Evolutionary conservation across 64 coral and sea anemone species (phyloP).

Genomic region (Stichodactyla mertensii): DNA sequence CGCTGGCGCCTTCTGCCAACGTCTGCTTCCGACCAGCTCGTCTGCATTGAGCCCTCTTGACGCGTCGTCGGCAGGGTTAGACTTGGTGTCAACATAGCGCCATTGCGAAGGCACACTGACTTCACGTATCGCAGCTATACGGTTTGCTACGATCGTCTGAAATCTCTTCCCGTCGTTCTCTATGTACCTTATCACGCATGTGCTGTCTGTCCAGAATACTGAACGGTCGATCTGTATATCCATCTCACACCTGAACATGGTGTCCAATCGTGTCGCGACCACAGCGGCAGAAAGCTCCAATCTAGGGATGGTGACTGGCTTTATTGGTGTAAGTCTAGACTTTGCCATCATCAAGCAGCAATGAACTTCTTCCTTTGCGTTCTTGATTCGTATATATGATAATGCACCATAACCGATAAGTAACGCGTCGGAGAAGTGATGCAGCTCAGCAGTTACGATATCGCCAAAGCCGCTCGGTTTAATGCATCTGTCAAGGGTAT

Average conservation of each 20-base stretch:
- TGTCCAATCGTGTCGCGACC: no score
- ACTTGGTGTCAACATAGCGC: constrained; percentile 20
- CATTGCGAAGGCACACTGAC: not conserved
- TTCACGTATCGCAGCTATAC: constrained; percentile 23
- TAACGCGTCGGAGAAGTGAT: constrained; percentile 28
- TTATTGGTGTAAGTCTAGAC: no score
- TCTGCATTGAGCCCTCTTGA: not conserved
- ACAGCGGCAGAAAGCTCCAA: no score
- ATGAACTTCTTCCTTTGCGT: not conserved
- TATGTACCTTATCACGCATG: not conserved
- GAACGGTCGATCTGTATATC: not conserved
- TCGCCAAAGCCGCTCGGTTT: constrained; percentile 6
- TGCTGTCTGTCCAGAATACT: not conserved
- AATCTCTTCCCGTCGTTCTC: not conserved
- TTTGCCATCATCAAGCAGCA: constrained; percentile 16
- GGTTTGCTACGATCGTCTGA: constrained; percentile 20
- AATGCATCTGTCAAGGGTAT: not conserved
- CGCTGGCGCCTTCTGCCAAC: not conserved
- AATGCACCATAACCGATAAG: constrained; percentile 18
- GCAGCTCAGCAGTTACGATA: not conserved
- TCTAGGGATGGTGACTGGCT: no score
- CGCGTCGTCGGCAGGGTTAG: constrained; percentile 25
- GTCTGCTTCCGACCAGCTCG: not conserved
- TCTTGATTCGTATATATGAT: constrained; percentile 15
- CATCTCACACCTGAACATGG: no score